Percentiles rank a stretch among this genome's conserved stretches.
Conservation (phyloP, 2,113 vertebrate species). For the Channa maculata region DNA sequence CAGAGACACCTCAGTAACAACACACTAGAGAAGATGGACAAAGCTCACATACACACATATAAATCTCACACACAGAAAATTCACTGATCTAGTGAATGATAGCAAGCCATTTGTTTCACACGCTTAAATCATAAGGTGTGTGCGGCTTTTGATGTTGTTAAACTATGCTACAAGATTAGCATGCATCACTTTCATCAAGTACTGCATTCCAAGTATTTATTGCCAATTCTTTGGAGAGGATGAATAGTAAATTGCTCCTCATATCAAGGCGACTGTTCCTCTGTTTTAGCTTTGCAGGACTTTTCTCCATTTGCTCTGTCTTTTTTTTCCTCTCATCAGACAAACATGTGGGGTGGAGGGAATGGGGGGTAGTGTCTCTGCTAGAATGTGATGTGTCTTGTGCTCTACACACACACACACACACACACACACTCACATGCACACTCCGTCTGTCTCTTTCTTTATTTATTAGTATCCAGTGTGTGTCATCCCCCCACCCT, state of each 20-base stretch:
- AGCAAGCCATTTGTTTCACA: constrained; percentile 22
- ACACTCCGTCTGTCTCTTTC: constrained; percentile 3
- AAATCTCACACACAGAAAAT: constrained; percentile 1
- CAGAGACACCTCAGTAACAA: constrained; percentile 21
- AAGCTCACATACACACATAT: not conserved
- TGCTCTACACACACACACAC: constrained; percentile 20
- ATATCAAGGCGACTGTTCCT: constrained; percentile 28
- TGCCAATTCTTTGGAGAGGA: constrained; percentile 52
- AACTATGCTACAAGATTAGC: constrained; percentile 37
- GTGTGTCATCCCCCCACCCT: constrained; percentile 27
- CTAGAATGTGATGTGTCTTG: constrained; percentile 39
- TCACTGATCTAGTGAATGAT: not conserved
- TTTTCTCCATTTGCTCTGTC: constrained; percentile 8
- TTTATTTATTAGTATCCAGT: constrained; percentile 71
- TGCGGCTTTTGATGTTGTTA: not conserved
- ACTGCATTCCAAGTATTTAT: constrained; percentile 39
- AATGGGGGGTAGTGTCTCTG: constrained; percentile 12
- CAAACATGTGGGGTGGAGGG: constrained; percentile 1
- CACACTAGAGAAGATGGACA: constrained; percentile 11
- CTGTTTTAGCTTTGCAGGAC: constrained; percentile 14
- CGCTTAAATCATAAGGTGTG: constrained; percentile 14
- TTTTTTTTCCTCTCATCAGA: constrained; percentile 32
- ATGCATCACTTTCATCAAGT: constrained; percentile 48
- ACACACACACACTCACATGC: not conserved
- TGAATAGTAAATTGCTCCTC: constrained; percentile 56